These are phyloP conservation scores for Pipistrellus nathusii DNA, from an alignment of 2,797 vertebrate species.

Conservation along the genomic window DNA sequence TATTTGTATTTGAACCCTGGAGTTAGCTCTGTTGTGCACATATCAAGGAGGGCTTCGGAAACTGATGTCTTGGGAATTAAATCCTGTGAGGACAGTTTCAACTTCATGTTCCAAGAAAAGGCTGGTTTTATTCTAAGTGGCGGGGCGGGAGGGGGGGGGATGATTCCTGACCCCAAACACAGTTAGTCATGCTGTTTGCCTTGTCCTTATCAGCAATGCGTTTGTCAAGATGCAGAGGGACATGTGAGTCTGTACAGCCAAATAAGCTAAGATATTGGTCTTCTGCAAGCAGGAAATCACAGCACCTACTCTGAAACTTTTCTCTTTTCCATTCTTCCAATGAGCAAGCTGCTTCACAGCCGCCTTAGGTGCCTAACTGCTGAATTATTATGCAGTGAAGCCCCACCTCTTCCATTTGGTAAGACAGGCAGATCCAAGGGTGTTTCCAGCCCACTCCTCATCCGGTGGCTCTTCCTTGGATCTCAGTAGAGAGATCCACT, in stretches of 20 bases:
- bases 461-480: not conserved
- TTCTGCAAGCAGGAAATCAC: conserved; percentile 59
- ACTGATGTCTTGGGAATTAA: not conserved
- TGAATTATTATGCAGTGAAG: conserved; percentile 4
- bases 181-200: not conserved
- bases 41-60: conserved; percentile 44
- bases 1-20: conserved; percentile 36
- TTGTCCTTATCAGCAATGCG: conserved; percentile 22
- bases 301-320: conserved; percentile 55
- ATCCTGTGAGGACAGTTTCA: conserved; percentile 23
- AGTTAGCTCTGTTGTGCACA: conserved; percentile 4
- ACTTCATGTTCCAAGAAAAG: conserved; percentile 55
- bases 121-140: conserved; percentile 22
- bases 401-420: conserved; percentile 4
- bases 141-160: not conserved
- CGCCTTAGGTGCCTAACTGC: not conserved
- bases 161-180: conserved; percentile 2
- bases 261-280: conserved; percentile 42
- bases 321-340: conserved; percentile 28
- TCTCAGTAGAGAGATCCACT: not conserved
- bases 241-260: not conserved
- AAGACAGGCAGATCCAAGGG: not conserved
- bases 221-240: conserved; percentile 21
- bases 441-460: not conserved
- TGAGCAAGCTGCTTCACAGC: not conserved